Evolutionary conservation across 2,797 vertebrate species (phyloP).

Genomic region (Micropoecilia bifurca): DNA sequence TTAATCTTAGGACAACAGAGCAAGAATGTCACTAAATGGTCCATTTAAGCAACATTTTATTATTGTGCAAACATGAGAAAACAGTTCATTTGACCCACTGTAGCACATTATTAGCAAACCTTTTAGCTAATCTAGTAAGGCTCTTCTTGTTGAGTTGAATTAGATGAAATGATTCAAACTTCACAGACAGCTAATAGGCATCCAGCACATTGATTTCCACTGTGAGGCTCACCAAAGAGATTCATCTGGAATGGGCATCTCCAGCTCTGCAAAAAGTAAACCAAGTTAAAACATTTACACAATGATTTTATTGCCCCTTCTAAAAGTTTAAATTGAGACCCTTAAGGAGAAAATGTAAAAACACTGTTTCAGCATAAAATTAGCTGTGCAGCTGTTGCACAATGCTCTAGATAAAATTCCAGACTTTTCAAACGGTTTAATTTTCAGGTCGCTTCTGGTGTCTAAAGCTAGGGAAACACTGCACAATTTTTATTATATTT

Average conservation of each 20-base stretch:
- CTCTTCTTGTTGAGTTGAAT: constrained; percentile 10
- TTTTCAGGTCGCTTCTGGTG: not conserved
- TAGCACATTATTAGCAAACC: constrained; percentile 18
- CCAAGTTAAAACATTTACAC: not conserved
- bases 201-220: constrained; percentile 51
- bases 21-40: not conserved
- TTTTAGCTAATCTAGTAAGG: constrained; percentile 39
- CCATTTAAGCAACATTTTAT: constrained; percentile 16
- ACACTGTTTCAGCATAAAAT: not conserved
- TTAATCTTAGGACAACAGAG: not conserved
- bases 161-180: constrained; percentile 55
- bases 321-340: not conserved
- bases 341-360: not conserved
- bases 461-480: not conserved
- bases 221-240: constrained; percentile 52
- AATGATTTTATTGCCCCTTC: not conserved
- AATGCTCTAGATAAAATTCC: not conserved
- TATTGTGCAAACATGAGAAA: constrained; percentile 27
- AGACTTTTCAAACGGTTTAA: not conserved
- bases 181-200: constrained; percentile 55
- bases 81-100: not conserved
- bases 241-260: not conserved
- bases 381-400: not conserved
- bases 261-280: not conserved
- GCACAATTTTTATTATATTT: not conserved